Evolutionary conservation across 2,797 vertebrate species (phyloP), one percentile per base, ranked within the genome.

Genomic region (Brachyrhaphis roseni): DNA sequence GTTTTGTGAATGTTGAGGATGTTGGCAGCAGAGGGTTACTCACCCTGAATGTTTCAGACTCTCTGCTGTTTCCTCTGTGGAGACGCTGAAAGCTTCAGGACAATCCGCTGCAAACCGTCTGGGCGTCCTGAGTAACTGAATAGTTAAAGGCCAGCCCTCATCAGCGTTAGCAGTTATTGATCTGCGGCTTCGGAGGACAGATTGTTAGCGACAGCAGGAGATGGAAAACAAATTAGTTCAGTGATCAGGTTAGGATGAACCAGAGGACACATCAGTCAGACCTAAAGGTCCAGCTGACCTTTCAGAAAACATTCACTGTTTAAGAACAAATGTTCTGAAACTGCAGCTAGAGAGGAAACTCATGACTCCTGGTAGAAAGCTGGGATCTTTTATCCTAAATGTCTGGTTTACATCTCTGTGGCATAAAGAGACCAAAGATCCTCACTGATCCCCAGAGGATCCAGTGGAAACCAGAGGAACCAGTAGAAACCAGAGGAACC

Each of bases 131-230:
- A 74, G 78, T 80, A 86, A 92, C 90, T 77, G 77, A 85, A 87
- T 87, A 75, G 91, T 86, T 75, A 78, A 55, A 83, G 76, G 72
- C 81, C 80, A 80, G 55, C 81, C 75, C 84, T 82, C 66, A 78
- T 86, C 72, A 59, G 43, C 31, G 78, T 86, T 84, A 84, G 85
- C 41, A 1, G 78, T 76, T 90, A 94, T 92, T 82, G 92, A 94
- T 92, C 5, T 36, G 45, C 12, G 72, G 28, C 84, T 80, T 45
- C 31, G 46, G 36, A 77, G 74, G 82, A 72, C 72, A 78, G 84
- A 93, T 89, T 55, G 76, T 36, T 76, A 76, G 87, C 5, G 78
- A 86, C 86, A 87, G 73, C 72, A 78, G 77, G 78, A 74, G 75
- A 81, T 77, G 78, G 76, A 77, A 83, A 89, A 74, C 83, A 74